These are phyloP conservation scores for Eulacestoma nigropectus DNA, from an alignment of 2,113 vertebrate species.

Conservation along the genomic window DNA sequence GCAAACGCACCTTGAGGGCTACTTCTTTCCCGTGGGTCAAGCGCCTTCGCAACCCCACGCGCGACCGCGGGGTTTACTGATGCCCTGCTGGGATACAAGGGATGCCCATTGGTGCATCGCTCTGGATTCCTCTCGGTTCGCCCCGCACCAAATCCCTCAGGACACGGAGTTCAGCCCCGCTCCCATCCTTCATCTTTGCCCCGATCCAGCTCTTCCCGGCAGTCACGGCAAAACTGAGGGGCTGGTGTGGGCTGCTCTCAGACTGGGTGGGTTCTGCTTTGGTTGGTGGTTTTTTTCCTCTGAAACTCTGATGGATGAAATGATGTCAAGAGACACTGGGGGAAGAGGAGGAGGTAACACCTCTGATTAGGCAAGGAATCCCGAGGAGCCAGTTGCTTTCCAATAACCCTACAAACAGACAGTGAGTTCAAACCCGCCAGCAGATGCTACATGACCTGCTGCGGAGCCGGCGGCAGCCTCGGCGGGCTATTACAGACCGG, in stretches of 20 bases:
- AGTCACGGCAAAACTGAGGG: slow-evolving; percentile 36
- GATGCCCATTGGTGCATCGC: neutral
- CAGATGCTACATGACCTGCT: neutral
- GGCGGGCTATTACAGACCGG: neutral
- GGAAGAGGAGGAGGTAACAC: slow-evolving; percentile 59
- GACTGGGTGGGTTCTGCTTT: slow-evolving; percentile 61
- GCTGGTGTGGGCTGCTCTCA: slow-evolving; percentile 55
- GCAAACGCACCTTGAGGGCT: neutral
- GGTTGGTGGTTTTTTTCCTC: neutral
- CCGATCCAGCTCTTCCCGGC: slow-evolving; percentile 30
- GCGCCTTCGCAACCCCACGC: neutral
- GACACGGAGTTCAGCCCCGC: neutral
- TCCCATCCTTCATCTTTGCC: slow-evolving; percentile 32
- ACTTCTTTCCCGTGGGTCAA: neutral
- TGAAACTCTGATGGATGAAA: slow-evolving; percentile 60
- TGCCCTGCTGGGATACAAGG: neutral
- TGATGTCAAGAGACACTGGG: slow-evolving; percentile 63
- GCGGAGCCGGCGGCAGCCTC: neutral
- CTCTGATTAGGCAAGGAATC: slow-evolving; percentile 48
- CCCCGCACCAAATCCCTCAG: neutral
- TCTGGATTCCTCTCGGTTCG: neutral
- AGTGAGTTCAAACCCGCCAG: neutral
- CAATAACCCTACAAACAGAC: neutral
- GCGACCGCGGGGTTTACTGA: neutral
- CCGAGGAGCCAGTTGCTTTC: slow-evolving; percentile 27